phyloP scores from a whole-genome alignment of 2,113 vertebrate species.

The Psilopogon haemacephalus region DNA sequence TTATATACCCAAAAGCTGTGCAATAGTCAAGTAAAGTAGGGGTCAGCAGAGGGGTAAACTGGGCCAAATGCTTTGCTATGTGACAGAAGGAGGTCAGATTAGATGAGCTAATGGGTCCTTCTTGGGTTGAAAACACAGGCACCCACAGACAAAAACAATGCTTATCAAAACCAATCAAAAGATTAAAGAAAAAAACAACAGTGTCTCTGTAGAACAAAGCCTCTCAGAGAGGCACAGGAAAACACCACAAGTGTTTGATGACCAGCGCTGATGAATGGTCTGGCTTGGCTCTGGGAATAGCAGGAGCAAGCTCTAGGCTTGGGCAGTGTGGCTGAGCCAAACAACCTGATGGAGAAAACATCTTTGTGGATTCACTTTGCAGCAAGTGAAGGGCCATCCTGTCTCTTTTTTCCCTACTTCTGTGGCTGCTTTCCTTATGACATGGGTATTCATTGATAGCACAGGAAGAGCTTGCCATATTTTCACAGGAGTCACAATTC shows the following conservation, averaged over 20 bases:
- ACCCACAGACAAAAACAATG: slow-evolving; percentile 52
- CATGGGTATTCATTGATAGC: slow-evolving; percentile 47
- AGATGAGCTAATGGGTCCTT: slow-evolving; percentile 52
- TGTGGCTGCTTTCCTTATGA: background rate
- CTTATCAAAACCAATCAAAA: slow-evolving; percentile 63
- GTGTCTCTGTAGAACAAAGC: slow-evolving; percentile 39
- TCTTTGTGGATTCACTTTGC: background rate
- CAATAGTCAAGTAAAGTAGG: slow-evolving; percentile 24
- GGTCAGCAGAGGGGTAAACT: background rate
- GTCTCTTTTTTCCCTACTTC: background rate
- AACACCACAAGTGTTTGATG: slow-evolving; percentile 36
- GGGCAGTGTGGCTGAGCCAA: background rate
- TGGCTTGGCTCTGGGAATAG: background rate
- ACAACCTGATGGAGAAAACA: background rate
- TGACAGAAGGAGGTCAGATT: slow-evolving; percentile 48
- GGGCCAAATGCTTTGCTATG: slow-evolving; percentile 4
- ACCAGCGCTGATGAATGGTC: background rate
- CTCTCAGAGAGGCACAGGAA: background rate
- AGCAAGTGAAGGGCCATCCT: background rate
- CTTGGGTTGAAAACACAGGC: slow-evolving; percentile 29
- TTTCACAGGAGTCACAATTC: slow-evolving; percentile 37
- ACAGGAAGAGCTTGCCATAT: slow-evolving; percentile 22
- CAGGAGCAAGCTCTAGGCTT: background rate
- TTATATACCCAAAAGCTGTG: slow-evolving; percentile 13
- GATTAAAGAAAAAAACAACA: slow-evolving; percentile 49